phyloP scores from a whole-genome alignment of 2,888 invertebrate genomes.

The Eurytoma californica region DNA sequence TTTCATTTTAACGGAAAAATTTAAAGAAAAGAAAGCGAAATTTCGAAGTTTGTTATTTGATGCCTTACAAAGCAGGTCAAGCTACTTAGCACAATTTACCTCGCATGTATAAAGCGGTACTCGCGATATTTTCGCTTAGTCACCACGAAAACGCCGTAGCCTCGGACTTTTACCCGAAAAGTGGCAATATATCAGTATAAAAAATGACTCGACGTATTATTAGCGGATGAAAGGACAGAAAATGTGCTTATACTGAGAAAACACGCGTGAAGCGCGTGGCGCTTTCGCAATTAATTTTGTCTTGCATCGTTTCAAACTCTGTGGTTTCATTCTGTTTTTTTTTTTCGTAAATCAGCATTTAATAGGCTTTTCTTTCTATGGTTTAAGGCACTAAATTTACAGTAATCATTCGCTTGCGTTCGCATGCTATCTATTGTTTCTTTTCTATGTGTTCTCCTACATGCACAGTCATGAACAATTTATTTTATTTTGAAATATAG shows the following conservation, averaged over 20 bases:
- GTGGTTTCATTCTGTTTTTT: neutral
- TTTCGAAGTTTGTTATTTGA: neutral
- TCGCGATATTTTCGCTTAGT: neutral
- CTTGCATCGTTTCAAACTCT: neutral
- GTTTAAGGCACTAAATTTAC: constrained; percentile 47
- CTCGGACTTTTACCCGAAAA: neutral
- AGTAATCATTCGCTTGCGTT: constrained; percentile 13
- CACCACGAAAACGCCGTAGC: constrained; percentile 30
- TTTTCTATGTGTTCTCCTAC: neutral
- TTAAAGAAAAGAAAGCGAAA: neutral
- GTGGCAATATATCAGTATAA: neutral
- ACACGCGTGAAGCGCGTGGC: constrained; percentile 3
- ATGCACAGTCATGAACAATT: constrained; percentile 2
- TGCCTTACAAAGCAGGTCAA: neutral
- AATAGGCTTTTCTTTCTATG: constrained; percentile 22
- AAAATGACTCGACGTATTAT: constrained; percentile 14
- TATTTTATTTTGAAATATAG: constrained; percentile 18
- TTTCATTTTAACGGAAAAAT: neutral
- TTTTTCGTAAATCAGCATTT: constrained; percentile 6
- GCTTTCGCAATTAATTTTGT: constrained; percentile 29
- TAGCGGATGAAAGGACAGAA: constrained; percentile 29
- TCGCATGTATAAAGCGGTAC: constrained; percentile 1
- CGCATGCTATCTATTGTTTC: neutral
- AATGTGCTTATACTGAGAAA: neutral
- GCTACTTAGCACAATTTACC: neutral